Conservation (phyloP, 2,888 invertebrate species). For the Ornithoptera alexandrae region DNA sequence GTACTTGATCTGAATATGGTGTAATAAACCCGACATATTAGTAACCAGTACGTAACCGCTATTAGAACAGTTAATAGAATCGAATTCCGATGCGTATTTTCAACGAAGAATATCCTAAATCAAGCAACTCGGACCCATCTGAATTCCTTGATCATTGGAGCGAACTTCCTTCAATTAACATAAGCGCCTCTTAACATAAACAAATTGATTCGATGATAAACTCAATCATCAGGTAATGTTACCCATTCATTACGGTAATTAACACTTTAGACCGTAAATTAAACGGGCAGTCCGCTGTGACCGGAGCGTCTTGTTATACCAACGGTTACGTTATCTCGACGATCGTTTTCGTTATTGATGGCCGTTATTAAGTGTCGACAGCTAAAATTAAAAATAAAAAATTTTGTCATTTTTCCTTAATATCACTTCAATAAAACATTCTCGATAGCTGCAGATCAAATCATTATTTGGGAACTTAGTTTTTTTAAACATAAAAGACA, state of each 20-base stretch:
- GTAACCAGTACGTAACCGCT: constrained; percentile 27
- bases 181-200: constrained; percentile 66
- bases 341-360: constrained; percentile 32
- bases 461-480: not conserved
- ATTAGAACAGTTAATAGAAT: constrained; percentile 31
- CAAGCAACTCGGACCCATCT: constrained; percentile 33
- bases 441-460: not conserved
- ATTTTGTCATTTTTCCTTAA: not conserved
- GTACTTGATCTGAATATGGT: constrained; percentile 24
- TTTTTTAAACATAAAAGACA: too few relatives aligned
- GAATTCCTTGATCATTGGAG: constrained; percentile 53
- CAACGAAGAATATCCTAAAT: constrained; percentile 30
- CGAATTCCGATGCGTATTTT: constrained; percentile 28
- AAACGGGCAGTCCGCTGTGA: constrained; percentile 51
- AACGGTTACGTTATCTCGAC: constrained; percentile 37
- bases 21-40: constrained; percentile 22
- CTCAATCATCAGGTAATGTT: constrained; percentile 53
- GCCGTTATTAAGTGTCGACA: constrained; percentile 30
- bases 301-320: constrained; percentile 50
- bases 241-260: constrained; percentile 69
- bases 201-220: constrained; percentile 62
- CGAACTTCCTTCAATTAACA: constrained; percentile 69
- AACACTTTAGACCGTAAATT: constrained; percentile 70
- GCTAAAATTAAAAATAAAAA: constrained; percentile 2
- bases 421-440: not conserved